Base-by-base conservation (phyloP, 2,113 vertebrate genomes). In the Microtus ochrogaster region DNA sequence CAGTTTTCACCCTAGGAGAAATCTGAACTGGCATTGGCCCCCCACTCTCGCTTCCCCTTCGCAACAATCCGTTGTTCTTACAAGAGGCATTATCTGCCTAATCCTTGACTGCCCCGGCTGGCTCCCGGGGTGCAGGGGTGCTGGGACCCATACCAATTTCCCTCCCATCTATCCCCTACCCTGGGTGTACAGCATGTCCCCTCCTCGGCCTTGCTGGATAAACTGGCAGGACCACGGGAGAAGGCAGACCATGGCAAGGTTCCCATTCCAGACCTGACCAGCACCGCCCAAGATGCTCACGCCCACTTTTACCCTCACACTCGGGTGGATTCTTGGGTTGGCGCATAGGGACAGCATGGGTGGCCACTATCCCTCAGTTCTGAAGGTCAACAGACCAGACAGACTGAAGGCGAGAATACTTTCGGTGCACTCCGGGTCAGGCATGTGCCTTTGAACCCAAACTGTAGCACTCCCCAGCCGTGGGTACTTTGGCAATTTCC, bases 1-100 rank as follows among this genome's bases (percentile, higher is more conserved):
- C 98, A 98, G 96, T 98, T 99, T 99, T 98, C 98, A 98, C 98
- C 98, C 98, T 87, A 16, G 96, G 96, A 95, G 98, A 97, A 98
- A 98, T 97, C 94, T 88, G 96, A 98, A 97, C 98, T 97, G 94
- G 92, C 88, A 68, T 90, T 84, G 7, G 9, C 22, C 66, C 68
- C 89, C 94, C 82, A 94, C 91, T 97, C 96, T 76, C 74, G 0
- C 11, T 97, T 98, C 97, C 97, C 98, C 96, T 98, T 91, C 61
- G 98, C 97, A 98, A 95, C 98, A 98, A 98, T 96, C 97, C 98
- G 96, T 97, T 98, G 98, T 98, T 98, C 98, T 98, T 98, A 98
- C 97, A 93, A 96, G 97, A 91, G 96, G 98, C 96, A 98, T 98
- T 98, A 98, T 97, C 98, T 97, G 90, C 94, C 92, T 97, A 98